Conservation (phyloP, 2,888 invertebrate species). For the Coelogynopora nodosa region DNA sequence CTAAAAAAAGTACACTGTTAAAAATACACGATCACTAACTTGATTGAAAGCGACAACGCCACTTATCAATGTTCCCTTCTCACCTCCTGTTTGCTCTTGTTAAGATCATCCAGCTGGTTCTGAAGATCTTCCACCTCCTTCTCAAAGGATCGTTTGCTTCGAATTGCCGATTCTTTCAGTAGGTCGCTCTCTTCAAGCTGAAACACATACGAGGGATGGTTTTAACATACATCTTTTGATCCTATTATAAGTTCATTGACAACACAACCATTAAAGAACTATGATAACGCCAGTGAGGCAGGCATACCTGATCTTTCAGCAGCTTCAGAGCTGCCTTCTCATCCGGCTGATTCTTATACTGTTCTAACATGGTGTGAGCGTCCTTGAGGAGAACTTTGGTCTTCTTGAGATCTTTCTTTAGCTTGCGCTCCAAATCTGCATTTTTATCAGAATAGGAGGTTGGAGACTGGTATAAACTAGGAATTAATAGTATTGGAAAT, state of each 20-base stretch:
- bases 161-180: conserved; percentile 68
- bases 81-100: conserved; percentile 71
- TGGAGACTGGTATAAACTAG: no score
- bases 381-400: conserved; percentile 84
- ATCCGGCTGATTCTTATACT: conserved; percentile 79
- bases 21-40: no score
- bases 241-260: no score
- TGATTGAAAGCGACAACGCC: no score
- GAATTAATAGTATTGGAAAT: no score
- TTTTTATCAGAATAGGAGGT: no score
- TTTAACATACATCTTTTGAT: background rate
- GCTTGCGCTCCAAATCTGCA: conserved; percentile 59
- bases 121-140: conserved; percentile 79
- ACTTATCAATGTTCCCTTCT: no score
- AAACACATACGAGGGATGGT: background rate
- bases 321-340: conserved; percentile 75
- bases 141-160: conserved; percentile 79
- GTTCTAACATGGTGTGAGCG: conserved; percentile 83
- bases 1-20: no score
- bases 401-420: conserved; percentile 80
- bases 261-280: no score
- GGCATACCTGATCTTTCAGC: conserved; percentile 71
- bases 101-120: conserved; percentile 76
- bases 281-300: background rate
- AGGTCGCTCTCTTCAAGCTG: conserved; percentile 70